A percentile compares a stretch with the other conserved stretches of the same genome.
These are phyloP conservation scores for Dasypolia templi DNA, from an alignment of 2,888 invertebrate species.

Conservation along the genomic window DNA sequence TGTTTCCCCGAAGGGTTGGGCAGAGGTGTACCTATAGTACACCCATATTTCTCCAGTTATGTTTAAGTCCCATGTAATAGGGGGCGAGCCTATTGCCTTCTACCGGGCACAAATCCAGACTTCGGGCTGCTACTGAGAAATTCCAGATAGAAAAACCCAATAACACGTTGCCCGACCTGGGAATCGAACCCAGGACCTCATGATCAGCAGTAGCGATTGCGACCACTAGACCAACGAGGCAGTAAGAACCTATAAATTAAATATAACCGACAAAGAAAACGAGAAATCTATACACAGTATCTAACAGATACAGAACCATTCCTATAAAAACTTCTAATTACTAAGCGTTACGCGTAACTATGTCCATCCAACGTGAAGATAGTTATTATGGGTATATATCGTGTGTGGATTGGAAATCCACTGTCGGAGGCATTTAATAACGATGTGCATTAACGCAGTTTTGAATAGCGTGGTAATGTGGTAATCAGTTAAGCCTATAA, in stretches of 20 bases:
- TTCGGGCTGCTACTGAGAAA: too few relatives aligned
- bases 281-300: conserved; percentile 44
- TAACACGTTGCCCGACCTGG: too few relatives aligned
- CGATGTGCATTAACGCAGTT: conserved; percentile 34
- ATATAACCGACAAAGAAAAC: conserved; percentile 20
- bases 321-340: conserved; percentile 42
- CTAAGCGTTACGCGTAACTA: conserved; percentile 48
- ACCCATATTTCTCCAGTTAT: too few relatives aligned
- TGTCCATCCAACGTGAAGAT: conserved; percentile 53
- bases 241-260: conserved; percentile 43
- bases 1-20: too few relatives aligned
- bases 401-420: conserved; percentile 58
- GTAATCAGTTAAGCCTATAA: conserved; percentile 33
- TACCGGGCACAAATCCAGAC: too few relatives aligned
- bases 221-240: too few relatives aligned
- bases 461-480: conserved; percentile 39
- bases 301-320: conserved; percentile 25
- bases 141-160: too few relatives aligned
- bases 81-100: too few relatives aligned
- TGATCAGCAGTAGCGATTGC: too few relatives aligned
- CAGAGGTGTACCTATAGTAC: too few relatives aligned
- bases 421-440: conserved; percentile 43
- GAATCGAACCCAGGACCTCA: too few relatives aligned
- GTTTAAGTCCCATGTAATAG: too few relatives aligned
- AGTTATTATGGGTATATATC: conserved; percentile 46